Base-by-base conservation (phyloP, 2,797 vertebrate genomes). In the Neostethus bicornis region DNA sequence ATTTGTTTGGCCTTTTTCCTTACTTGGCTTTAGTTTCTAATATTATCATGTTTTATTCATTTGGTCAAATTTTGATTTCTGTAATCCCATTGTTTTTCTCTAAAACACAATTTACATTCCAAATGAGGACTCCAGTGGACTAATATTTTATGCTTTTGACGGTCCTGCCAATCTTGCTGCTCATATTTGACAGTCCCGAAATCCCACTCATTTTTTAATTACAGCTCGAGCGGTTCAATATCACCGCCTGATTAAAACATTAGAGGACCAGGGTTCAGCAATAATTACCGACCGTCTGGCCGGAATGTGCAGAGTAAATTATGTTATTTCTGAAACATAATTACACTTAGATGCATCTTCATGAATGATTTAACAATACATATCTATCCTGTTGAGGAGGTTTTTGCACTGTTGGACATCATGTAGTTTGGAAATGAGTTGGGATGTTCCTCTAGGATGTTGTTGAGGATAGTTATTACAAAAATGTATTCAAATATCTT, bases 181-280 rank as follows among this genome's bases (percentile, higher is more conserved):
- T 66, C 14, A 2, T 45, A 61, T 46, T 54, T 26, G 24, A 49
- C 9, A 12, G 13, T 2, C 58, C 64, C 78, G 83, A 77, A 81
- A 83, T 79, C 61, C 57, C 49, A 61, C 60, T 81, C 56, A 65
- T 78, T 86, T 73, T 85, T 83, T 85, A 82, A 89, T 87, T 87
- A 84, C 61, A 67, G 68, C 66, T 66, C 21, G 17, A 74, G 78
- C 75, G 61, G 68, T 81, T 89, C 73, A 74, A 80, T 83, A 85
- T 86, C 68, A 58, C 69, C 45, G 77, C 41, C 63, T 87, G 79
- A 89, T 88, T 87, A 85, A 82, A 86, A 82, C 52, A 48, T 87
- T 80, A 86, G 52, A 75, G 65, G 73, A 55, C 66, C 66, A 4
- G 58, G 69, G 77, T 79, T 78, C 44, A 64, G 73, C 51, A 31